These are phyloP conservation scores for Acipenser ruthenus DNA, from an alignment of 2,797 vertebrate genomes.

Conservation along the genomic window DNA sequence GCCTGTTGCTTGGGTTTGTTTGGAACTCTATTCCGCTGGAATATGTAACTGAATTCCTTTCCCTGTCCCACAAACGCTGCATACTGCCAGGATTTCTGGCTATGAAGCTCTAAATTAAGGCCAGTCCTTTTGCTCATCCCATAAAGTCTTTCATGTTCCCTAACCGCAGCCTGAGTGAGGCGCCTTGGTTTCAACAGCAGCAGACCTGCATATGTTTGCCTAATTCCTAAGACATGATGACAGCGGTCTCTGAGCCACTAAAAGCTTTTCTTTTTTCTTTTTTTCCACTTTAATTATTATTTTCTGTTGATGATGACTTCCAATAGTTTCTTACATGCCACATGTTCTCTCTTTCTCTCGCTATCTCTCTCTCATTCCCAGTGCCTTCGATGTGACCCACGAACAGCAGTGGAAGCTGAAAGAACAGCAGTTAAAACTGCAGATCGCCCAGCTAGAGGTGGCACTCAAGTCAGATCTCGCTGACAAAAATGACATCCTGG, in stretches of 20 bases:
- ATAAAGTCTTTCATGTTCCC: conserved; percentile 93
- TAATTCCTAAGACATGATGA: conserved; percentile 99
- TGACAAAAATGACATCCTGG: conserved; percentile 81
- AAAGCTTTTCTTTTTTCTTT: conserved; percentile 51
- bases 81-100: conserved; percentile 81
- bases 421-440: conserved; percentile 74
- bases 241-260: conserved; percentile 86
- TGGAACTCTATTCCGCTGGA: conserved; percentile 79
- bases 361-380: conserved; percentile 17
- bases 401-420: conserved; percentile 69
- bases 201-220: conserved; percentile 96
- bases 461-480: conserved; percentile 73
- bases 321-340: conserved; percentile 67
- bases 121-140: conserved; percentile 95
- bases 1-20: conserved; percentile 78
- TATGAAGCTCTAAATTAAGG: conserved; percentile 89
- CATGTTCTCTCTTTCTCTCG: conserved; percentile 65
- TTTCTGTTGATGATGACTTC: conserved; percentile 73
- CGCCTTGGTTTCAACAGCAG: conserved; percentile 96
- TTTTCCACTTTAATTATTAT: conserved; percentile 73
- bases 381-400: conserved; percentile 67
- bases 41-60: conserved; percentile 89
- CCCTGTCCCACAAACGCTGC: conserved; percentile 77
- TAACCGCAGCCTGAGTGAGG: conserved; percentile 94
- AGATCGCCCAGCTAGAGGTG: conserved; percentile 73